Conservation (phyloP, 2,797 vertebrate genomes). For the Coilia nasus region DNA sequence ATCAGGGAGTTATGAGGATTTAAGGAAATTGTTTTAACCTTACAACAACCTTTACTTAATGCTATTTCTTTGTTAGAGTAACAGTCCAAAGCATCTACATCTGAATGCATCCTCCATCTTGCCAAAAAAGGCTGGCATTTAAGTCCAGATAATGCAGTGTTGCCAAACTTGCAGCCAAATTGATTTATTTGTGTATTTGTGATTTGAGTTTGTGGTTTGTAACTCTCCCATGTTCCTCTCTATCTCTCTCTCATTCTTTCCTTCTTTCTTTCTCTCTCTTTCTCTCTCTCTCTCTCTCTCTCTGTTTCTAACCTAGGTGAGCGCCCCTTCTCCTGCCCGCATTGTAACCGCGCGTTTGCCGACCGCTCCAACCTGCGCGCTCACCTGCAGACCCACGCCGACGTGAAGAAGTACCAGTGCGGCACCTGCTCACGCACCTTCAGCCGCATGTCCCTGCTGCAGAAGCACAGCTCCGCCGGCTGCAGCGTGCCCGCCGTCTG, state of each 20-base stretch:
- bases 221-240: not conserved
- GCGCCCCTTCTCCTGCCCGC: conserved; percentile 80
- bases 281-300: not conserved
- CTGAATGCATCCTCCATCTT: not conserved
- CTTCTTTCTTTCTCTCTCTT: not conserved
- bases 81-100: not conserved
- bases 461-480: conserved; percentile 91
- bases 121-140: not conserved
- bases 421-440: conserved; percentile 91
- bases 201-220: not conserved
- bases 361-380: conserved; percentile 97
- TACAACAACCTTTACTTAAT: not conserved
- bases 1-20: not conserved
- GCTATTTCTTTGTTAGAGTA: not conserved
- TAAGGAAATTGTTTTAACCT: not conserved
- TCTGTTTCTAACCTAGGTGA: conserved; percentile 63
- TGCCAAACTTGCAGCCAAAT: not conserved
- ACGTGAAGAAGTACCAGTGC: conserved; percentile 97
- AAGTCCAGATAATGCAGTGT: not conserved
- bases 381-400: conserved; percentile 95
- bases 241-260: not conserved
- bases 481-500: conserved; percentile 78
- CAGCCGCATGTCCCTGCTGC: conserved; percentile 95
- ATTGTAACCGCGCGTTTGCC: conserved; percentile 94
- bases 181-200: conserved; percentile 15